Conservation (phyloP, 2,888 invertebrate genomes). For the Xanthia togata region DNA sequence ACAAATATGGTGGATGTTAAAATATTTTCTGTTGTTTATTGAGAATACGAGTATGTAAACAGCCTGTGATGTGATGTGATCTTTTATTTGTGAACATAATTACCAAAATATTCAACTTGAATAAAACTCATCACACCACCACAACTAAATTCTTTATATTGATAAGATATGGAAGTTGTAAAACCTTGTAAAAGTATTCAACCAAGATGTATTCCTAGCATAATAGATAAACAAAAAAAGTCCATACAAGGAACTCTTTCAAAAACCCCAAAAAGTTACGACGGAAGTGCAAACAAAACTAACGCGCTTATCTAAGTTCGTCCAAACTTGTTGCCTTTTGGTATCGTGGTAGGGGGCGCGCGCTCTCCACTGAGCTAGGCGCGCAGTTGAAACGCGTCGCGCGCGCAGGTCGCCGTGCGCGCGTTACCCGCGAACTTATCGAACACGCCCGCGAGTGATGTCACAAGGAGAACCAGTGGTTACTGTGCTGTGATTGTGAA, state of each 20-base stretch:
- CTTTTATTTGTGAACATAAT: constrained; percentile 13
- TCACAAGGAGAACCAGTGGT: constrained; percentile 79
- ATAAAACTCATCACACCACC: neutral
- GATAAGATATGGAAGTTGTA: constrained; percentile 48
- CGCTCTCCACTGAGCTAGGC: constrained; percentile 63
- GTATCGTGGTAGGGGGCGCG: constrained; percentile 69
- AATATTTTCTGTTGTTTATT: constrained; percentile 27
- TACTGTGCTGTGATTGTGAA: constrained; percentile 79
- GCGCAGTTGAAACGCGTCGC: constrained; percentile 82
- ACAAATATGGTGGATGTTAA: neutral
- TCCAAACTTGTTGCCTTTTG: constrained; percentile 62
- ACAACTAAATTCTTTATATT: constrained; percentile 12
- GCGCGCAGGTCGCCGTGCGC: constrained; percentile 84
- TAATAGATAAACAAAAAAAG: constrained; percentile 11
- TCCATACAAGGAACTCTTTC: constrained; percentile 47
- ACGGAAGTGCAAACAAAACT: constrained; percentile 75
- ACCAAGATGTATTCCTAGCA: neutral
- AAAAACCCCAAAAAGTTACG: constrained; percentile 52
- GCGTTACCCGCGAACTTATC: constrained; percentile 68
- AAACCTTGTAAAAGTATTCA: constrained; percentile 15
- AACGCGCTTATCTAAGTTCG: constrained; percentile 77
- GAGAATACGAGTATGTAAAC: constrained; percentile 31
- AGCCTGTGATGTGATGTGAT: constrained; percentile 17
- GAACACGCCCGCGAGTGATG: constrained; percentile 82
- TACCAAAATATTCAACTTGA: constrained; percentile 15